These are phyloP conservation scores for Tenthredo scrophulariae DNA, from an alignment of 2,888 invertebrate genomes.

Conservation along the genomic window DNA sequence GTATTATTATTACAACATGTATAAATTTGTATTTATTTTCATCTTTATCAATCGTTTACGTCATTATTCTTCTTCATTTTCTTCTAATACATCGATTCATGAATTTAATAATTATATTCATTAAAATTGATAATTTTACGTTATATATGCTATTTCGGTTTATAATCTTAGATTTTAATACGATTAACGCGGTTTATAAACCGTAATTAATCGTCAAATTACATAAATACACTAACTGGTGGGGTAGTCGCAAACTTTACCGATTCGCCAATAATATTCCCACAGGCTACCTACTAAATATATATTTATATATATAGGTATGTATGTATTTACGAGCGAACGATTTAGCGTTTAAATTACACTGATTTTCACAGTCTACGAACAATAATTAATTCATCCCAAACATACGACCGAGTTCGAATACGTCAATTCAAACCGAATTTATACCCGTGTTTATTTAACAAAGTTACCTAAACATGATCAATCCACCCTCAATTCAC, in stretches of 20 bases:
- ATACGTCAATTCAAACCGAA: neutral
- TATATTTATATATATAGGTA: no score
- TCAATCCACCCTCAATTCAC: neutral
- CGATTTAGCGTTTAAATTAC: neutral
- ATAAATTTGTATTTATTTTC: neutral
- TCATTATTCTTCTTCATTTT: neutral
- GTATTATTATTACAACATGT: neutral
- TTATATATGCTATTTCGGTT: no score
- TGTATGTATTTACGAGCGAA: neutral
- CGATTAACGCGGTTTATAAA: neutral
- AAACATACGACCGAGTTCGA: neutral
- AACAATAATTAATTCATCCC: slow-evolving; percentile 33
- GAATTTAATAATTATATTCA: neutral
- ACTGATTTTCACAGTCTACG: neutral
- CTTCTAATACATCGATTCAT: neutral
- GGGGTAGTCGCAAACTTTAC: neutral
- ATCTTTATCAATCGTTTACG: neutral
- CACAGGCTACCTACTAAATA: no score
- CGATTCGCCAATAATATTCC: neutral
- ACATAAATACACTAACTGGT: neutral
- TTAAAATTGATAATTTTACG: no score
- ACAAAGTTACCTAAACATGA: neutral
- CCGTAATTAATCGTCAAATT: slow-evolving; percentile 1
- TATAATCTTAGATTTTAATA: neutral
- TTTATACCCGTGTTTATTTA: neutral